phyloP scores from a whole-genome alignment of 2,113 vertebrate species.

The Sapayoa aenigma region DNA sequence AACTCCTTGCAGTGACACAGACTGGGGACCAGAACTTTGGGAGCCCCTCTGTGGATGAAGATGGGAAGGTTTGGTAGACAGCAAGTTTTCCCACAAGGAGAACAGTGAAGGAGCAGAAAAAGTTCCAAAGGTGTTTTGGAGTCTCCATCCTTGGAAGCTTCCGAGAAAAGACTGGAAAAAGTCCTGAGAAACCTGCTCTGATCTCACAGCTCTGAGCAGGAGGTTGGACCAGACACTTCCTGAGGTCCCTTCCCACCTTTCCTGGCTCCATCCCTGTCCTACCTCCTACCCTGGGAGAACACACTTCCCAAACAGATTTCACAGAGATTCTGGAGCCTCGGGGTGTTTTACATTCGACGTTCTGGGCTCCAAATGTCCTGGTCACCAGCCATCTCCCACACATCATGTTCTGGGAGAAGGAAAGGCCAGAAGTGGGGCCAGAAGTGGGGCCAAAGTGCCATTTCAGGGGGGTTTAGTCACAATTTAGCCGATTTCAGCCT shows the following conservation, averaged over 20 bases:
- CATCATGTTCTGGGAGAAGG: not conserved
- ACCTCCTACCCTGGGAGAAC: not conserved
- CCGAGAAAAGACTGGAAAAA: not conserved
- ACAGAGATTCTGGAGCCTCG: not conserved
- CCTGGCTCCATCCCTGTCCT: not conserved
- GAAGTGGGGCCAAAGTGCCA: not conserved
- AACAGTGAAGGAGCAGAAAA: not conserved
- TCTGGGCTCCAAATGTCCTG: not conserved
- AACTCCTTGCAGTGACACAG: not conserved
- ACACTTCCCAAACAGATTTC: not conserved
- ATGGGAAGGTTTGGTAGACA: not conserved
- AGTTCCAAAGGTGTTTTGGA: not conserved
- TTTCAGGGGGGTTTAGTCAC: not conserved
- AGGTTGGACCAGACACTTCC: not conserved
- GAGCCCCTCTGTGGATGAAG: not conserved
- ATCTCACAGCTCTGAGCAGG: not conserved
- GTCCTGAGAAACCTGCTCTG: not conserved
- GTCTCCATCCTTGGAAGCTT: not conserved
- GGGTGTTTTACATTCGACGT: rapidly evolving
- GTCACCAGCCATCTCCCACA: not conserved
- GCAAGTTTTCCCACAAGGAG: not conserved
- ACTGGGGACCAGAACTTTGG: not conserved
- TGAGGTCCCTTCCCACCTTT: not conserved
- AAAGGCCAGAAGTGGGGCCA: not conserved
- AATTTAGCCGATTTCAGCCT: not conserved